A percentile compares a stretch with the other conserved stretches of the same genome.
Evolutionary conservation across 2,113 vertebrate species (phyloP).

Genomic region (Zootoca vivipara): DNA sequence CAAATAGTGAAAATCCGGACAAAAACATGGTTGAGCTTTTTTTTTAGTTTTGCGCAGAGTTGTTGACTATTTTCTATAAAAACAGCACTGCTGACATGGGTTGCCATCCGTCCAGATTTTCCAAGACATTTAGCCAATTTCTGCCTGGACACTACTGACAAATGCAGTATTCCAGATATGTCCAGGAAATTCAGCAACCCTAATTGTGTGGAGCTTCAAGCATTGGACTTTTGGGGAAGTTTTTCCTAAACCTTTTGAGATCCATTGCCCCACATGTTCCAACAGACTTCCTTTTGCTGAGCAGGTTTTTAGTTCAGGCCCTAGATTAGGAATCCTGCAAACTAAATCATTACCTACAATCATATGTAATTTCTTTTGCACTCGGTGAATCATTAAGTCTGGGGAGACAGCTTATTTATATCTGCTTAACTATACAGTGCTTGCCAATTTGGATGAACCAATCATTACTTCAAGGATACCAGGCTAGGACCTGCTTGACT

Average conservation of each 20-base stretch:
- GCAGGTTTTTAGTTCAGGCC: background rate
- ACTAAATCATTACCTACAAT: conserved; percentile 17
- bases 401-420: background rate
- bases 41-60: too few species aligned
- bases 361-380: conserved; percentile 5
- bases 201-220: background rate
- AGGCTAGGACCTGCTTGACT: background rate
- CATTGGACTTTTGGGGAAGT: too few species aligned
- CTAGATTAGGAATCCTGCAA: background rate
- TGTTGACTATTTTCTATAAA: too few species aligned
- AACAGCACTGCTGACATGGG: too few species aligned
- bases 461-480: conserved; percentile 1
- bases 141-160: too few species aligned
- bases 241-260: background rate
- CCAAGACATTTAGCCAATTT: too few species aligned
- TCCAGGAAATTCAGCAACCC: too few species aligned
- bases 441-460: conserved; percentile 4
- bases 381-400: background rate
- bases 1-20: too few species aligned
- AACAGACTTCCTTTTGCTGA: background rate
- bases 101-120: too few species aligned
- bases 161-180: too few species aligned
- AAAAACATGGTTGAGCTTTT: too few species aligned
- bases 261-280: background rate
- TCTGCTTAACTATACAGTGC: background rate